A percentile compares a stretch with the other conserved stretches of the same genome.
Conservation (phyloP, 2,797 vertebrate genomes). For the Masticophis lateralis region DNA sequence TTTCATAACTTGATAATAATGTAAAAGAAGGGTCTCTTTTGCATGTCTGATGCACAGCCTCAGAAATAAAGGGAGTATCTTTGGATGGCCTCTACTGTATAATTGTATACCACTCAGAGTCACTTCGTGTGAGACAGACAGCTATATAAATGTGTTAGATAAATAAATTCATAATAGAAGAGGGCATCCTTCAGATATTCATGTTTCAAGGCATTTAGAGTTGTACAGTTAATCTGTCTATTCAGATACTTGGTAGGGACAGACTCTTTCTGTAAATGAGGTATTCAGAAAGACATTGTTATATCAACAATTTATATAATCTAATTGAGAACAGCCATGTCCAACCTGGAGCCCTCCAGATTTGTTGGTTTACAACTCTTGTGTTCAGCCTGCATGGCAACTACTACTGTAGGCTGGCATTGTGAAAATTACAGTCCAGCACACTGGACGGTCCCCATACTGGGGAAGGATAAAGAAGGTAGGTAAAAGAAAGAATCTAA, state of each 20-base stretch:
- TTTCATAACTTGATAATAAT: not conserved
- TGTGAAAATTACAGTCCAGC: not conserved
- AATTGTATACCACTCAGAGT: not conserved
- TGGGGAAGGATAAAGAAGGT: not conserved
- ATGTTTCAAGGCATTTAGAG: not conserved
- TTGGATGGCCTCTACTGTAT: not conserved
- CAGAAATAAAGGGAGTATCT: not conserved
- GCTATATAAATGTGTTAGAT: not conserved
- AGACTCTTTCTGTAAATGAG: not conserved
- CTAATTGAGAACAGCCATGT: not conserved
- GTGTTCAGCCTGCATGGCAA: not conserved
- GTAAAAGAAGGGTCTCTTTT: not conserved
- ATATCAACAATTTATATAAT: not conserved
- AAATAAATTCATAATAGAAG: not conserved
- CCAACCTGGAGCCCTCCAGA: not conserved
- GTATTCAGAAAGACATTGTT: not conserved
- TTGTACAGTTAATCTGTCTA: not conserved
- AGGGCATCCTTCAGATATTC: not conserved
- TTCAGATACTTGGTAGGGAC: not conserved
- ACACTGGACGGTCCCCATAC: not conserved
- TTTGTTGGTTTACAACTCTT: not conserved
- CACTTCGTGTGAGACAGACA: not conserved
- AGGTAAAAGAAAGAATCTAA: not conserved
- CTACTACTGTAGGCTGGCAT: not conserved
- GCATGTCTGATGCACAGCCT: not conserved